These are phyloP conservation scores for Delphinapterus leucas DNA, from an alignment of 2,113 vertebrate species.

Conservation along the genomic window DNA sequence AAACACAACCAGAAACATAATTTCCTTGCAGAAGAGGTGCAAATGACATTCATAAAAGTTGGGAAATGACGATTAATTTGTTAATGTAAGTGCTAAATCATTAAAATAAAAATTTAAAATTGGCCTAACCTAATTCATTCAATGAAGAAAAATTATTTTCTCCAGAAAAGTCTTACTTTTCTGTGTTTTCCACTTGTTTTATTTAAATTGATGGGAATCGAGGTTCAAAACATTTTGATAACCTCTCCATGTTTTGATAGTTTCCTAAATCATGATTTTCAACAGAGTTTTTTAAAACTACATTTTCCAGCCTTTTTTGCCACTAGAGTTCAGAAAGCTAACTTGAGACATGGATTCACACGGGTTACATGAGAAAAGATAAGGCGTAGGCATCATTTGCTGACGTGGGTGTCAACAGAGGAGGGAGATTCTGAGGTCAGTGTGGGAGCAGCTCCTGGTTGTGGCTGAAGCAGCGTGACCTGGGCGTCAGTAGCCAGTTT, in stretches of 20 bases:
- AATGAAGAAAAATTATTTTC: slow-evolving; percentile 16
- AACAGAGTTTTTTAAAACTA: background rate
- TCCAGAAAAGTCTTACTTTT: background rate
- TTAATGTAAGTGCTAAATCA: background rate
- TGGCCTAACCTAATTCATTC: background rate
- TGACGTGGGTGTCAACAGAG: background rate
- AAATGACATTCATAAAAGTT: slow-evolving; percentile 10
- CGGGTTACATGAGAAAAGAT: background rate
- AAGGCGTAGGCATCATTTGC: background rate
- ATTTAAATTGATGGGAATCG: background rate
- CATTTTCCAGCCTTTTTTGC: background rate
- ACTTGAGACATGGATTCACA: background rate
- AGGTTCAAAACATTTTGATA: background rate
- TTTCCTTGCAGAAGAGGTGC: slow-evolving; percentile 3
- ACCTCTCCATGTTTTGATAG: background rate
- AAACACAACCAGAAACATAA: background rate
- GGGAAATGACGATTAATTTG: background rate
- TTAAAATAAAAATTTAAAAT: slow-evolving; percentile 30
- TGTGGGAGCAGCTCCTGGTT: background rate
- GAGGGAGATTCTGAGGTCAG: background rate
- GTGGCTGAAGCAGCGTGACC: background rate
- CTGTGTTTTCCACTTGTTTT: background rate
- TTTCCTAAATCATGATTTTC: slow-evolving; percentile 11
- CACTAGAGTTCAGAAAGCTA: background rate
- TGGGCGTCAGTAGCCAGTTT: background rate